Evolutionary conservation across 1,140 invertebrate genomes (phyloP), one percentile per base, ranked within the genome.

Genomic region (Pogonomyrmex barbatus): DNA sequence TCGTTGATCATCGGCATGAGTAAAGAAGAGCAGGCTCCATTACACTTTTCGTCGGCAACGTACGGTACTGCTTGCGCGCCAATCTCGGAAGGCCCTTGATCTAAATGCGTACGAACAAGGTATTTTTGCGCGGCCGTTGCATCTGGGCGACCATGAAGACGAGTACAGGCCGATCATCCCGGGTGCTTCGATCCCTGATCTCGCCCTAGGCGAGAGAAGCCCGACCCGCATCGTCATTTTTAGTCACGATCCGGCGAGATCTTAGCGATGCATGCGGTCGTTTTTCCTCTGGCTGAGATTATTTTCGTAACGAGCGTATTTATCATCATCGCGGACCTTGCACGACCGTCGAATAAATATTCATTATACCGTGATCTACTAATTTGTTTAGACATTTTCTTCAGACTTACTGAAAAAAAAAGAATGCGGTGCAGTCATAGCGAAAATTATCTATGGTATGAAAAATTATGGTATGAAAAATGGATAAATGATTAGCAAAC

Each of bases 141-240:
- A 89, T 87, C 84, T 47, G 77, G 39, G 47, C 50, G 89, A 79
- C 89, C 87, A 77, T 88, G 88, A 88, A 88, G 85, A 88, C 56
- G 67, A 82, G 42, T 36, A 56, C 68, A 85, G 24, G 75, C 75
- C 45, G 88, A 88, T 88, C 47, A 79, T 81, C 45, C 67, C 14
- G 73, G 17, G n/a, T 24, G 42, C 65, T 73, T 79, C 75, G 75
- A 89, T 88, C 82, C 54, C 73, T 24, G 81, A 86, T 86, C 45
- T 24, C 76, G 87, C 82, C 88, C 52, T 62, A 56, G 83, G 83
- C 87, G 9, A 86, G 67, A 86, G 45, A 77, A 63, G 36, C 60
- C 83, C 73, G 85, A 87, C 58, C 85, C 83, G 84, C 73, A 87
- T 89, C 79, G 67, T 86, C 89, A 87, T 90, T 90, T 90, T 90